Conservation (phyloP, 2,113 vertebrate genomes). For the Chaenogobius annularis region DNA sequence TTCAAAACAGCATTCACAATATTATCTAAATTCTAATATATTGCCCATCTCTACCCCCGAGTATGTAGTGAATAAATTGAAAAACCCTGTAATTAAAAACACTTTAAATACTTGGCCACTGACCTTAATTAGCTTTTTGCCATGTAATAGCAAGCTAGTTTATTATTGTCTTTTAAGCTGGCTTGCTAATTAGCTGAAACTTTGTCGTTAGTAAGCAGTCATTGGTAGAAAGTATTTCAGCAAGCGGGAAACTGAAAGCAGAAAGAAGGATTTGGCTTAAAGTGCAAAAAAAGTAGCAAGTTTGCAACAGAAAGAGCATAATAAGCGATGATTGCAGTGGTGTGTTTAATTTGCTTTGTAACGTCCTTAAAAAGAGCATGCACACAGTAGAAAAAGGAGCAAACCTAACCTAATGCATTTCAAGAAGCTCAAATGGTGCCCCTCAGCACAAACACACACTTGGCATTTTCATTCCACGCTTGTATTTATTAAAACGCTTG, state of each 20-base stretch:
- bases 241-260: neutral
- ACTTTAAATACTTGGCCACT: neutral
- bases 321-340: constrained; percentile 2
- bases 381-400: constrained; percentile 20
- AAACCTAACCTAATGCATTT: constrained; percentile 56
- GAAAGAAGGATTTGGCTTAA: constrained; percentile 16
- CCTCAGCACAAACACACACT: constrained; percentile 59
- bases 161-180: neutral
- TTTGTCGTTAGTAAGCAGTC: neutral
- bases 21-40: no score
- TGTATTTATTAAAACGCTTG: constrained; percentile 63
- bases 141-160: neutral
- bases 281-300: constrained; percentile 25
- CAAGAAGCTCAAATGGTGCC: constrained; percentile 47
- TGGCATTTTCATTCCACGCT: constrained; percentile 55
- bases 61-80: neutral
- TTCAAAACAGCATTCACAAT: no score
- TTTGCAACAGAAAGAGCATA: constrained; percentile 12
- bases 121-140: neutral
- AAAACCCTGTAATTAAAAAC: neutral
- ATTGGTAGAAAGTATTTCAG: neutral
- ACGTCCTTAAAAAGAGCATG: constrained; percentile 25
- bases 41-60: no score
- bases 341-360: constrained; percentile 40
- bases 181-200: neutral